Conservation (phyloP, 35 echinoderm and acorn worm species). For the Diadema setosum region DNA sequence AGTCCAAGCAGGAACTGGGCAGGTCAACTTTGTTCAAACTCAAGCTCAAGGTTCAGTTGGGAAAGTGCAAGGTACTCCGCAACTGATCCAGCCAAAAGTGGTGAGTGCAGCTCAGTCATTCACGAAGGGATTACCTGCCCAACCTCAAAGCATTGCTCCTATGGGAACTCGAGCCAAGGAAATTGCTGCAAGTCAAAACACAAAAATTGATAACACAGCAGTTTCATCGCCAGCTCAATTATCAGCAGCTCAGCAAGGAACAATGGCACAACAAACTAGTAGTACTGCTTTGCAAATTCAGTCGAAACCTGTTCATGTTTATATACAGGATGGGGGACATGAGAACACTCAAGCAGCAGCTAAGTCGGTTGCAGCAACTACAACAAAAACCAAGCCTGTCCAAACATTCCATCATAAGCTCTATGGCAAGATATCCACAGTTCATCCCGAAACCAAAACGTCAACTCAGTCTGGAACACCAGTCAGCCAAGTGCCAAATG, state of each 20-base stretch:
- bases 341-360: too few species aligned
- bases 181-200: too few species aligned
- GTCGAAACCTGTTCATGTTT: too few species aligned
- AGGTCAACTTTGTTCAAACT: background rate
- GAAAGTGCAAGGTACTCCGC: background rate
- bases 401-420: constrained; percentile 14
- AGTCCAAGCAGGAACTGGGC: background rate
- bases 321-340: too few species aligned
- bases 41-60: background rate
- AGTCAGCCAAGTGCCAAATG: background rate
- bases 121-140: background rate
- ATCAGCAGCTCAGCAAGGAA: too few species aligned
- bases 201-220: too few species aligned
- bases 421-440: constrained; percentile 8
- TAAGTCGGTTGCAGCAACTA: background rate
- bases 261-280: too few species aligned
- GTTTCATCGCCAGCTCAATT: too few species aligned
- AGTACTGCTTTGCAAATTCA: too few species aligned
- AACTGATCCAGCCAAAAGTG: constrained; percentile 12
- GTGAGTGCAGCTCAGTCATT: background rate
- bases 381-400: background rate
- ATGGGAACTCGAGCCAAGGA: background rate
- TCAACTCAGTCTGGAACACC: background rate
- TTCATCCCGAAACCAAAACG: background rate
- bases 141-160: background rate